These are phyloP conservation scores for Percopsis omiscomaycus DNA, from an alignment of 2,797 vertebrate genomes.

Conservation along the genomic window DNA sequence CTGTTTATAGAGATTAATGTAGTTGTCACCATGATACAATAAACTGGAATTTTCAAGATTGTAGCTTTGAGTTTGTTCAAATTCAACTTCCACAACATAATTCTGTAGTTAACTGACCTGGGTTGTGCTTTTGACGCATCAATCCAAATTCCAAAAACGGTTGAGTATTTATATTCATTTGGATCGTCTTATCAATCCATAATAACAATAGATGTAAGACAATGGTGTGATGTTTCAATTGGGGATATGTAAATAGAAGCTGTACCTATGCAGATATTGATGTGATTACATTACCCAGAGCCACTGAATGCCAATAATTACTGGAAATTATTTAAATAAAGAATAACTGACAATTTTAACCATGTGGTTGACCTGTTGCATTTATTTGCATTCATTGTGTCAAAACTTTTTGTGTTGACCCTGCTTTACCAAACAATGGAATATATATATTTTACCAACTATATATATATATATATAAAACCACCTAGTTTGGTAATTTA, in stretches of 20 bases:
- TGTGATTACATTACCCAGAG: conserved; percentile 72
- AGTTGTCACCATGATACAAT: too few relatives aligned
- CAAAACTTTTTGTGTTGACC: too few relatives aligned
- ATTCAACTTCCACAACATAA: conserved; percentile 15
- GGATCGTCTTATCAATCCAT: conserved; percentile 88
- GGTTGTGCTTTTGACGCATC: conserved; percentile 15
- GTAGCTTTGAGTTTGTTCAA: too few relatives aligned
- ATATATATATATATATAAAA: too few relatives aligned
- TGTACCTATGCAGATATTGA: conserved; percentile 61
- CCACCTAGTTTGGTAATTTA: too few relatives aligned
- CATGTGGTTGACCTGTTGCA: not conserved
- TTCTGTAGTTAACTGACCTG: not conserved
- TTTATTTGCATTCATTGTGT: too few relatives aligned
- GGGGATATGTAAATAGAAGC: conserved; percentile 79
- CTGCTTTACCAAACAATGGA: too few relatives aligned
- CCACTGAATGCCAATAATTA: conserved; percentile 79
- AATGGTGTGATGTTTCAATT: conserved; percentile 77
- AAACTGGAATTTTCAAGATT: too few relatives aligned
- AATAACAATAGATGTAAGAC: conserved; percentile 73
- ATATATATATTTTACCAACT: too few relatives aligned
- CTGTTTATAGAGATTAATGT: too few relatives aligned
- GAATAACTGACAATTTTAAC: conserved; percentile 73
- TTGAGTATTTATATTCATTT: conserved; percentile 36
- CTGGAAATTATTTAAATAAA: conserved; percentile 70
- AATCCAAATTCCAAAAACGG: too few relatives aligned